Base-by-base conservation (phyloP, 2,797 vertebrate species). In the Chelon labrosus region DNA sequence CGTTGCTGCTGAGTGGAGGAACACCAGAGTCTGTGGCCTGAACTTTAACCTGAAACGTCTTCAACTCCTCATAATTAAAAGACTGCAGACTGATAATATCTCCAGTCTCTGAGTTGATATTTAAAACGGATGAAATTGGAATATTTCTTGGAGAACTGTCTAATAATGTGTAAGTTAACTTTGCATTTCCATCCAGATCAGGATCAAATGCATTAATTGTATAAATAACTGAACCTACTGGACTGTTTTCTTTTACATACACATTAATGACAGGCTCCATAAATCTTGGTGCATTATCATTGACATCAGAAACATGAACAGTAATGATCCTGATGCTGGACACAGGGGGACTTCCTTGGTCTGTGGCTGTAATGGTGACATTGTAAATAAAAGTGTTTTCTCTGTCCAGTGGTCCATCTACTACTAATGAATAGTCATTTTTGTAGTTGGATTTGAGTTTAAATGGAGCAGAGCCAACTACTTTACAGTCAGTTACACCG, bases 241-340 rank as follows among this genome's bases (percentile, higher is more conserved):
- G 85, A 71, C 95, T 96, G 76, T 97, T 97, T 79, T 98, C 97
- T 76, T 94, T 93, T 4, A 97, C 80, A 66, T 95, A 96, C 63
- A 96, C 75, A n/a, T 95, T 93, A 69, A 96, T 94, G 0, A 91
- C 74, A 2, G 91, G 72, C 56, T 96, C 84, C 47, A 89, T 88
- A 1, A 97, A 97, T 25, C 31, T 82, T 2, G 96, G 96, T 1
- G 95, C 88, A 12, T 96, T 97, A 79, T 97, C 96, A 68, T 96
- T 97, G 50, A 96, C 89, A 59, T 97, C 97, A 0, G 96, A 96
- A 58, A 97, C 89, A 10, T 95, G 89, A 70, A 98, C 89, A 22
- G 77, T 84, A 73, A 97, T 92, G 16, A 95, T 88, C 60, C 83
- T 93, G 74, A 90, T 91, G 46, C 94, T 96, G 13, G 95, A 95